Conservation (phyloP, 2,888 invertebrate species). For the Agapostemon virescens region DNA sequence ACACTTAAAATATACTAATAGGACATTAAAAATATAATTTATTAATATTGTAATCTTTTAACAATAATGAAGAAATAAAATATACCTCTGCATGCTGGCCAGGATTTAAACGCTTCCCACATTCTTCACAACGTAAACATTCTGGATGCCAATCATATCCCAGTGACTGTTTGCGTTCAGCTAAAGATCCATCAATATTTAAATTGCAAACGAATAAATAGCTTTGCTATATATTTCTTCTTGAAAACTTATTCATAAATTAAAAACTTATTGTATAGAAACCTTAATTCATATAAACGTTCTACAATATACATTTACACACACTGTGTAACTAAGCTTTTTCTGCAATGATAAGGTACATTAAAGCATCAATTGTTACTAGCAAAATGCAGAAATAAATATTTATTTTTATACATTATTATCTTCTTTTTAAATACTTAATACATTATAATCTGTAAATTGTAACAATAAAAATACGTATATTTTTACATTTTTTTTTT, state of each 20-base stretch:
- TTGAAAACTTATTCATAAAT: background rate
- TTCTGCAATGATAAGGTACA: background rate
- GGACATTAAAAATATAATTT: slow-evolving; percentile 14
- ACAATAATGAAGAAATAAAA: background rate
- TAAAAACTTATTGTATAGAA: background rate
- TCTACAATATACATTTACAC: background rate
- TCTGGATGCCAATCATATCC: slow-evolving; percentile 94
- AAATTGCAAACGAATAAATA: slow-evolving; percentile 39
- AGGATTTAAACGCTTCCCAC: slow-evolving; percentile 90
- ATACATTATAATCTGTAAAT: background rate
- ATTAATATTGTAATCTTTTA: background rate
- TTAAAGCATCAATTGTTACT: background rate
- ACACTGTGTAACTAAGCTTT: background rate
- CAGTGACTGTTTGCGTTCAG: slow-evolving; percentile 92
- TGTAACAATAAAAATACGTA: slow-evolving; percentile 11
- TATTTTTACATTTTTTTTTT: slow-evolving; percentile 8
- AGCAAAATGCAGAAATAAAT: slow-evolving; percentile 2
- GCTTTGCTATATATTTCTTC: background rate
- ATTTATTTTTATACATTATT: background rate
- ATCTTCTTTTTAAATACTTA: background rate
- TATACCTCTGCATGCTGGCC: slow-evolving; percentile 89
- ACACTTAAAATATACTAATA: background rate
- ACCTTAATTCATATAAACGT: background rate
- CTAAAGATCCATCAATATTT: slow-evolving; percentile 80
- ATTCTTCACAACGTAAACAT: slow-evolving; percentile 91